These are phyloP conservation scores for Clusia tigrina DNA, from an alignment of 2,888 invertebrate species.

Conservation along the genomic window DNA sequence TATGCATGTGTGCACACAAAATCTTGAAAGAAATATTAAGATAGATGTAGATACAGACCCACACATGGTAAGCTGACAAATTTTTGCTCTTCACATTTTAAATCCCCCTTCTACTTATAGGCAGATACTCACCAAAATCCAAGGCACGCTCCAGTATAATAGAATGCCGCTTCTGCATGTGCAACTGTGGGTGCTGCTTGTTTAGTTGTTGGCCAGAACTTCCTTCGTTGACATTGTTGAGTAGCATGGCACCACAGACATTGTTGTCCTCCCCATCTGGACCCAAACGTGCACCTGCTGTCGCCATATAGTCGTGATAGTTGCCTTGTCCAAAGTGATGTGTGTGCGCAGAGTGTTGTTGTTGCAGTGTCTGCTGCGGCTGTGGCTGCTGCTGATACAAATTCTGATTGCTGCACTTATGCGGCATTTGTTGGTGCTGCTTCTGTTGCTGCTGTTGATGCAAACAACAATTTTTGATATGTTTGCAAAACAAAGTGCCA, in stretches of 20 bases:
- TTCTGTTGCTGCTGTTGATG: conserved; percentile 48
- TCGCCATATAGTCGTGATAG: conserved; percentile 25
- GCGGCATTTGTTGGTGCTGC: conserved; percentile 25
- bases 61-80: too few relatives aligned
- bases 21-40: too few relatives aligned
- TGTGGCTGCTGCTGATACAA: conserved; percentile 29
- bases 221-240: conserved; percentile 26
- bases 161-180: conserved; percentile 47
- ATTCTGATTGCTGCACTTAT: conserved; percentile 32
- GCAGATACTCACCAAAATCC: conserved; percentile 60
- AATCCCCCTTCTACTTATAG: too few relatives aligned
- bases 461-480: conserved; percentile 59
- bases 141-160: conserved; percentile 55
- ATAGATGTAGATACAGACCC: too few relatives aligned
- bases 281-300: conserved; percentile 40
- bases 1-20: too few relatives aligned
- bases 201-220: conserved; percentile 9
- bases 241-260: conserved; percentile 24
- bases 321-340: conserved; percentile 24
- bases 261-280: conserved; percentile 55
- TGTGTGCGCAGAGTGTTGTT: conserved; percentile 22
- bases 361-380: conserved; percentile 30
- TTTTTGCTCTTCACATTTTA: too few relatives aligned
- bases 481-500: conserved; percentile 51
- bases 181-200: conserved; percentile 32